Evolutionary conservation across 2,888 invertebrate genomes (phyloP).

Genomic region (Zhuqinia jingwanae): DNA sequence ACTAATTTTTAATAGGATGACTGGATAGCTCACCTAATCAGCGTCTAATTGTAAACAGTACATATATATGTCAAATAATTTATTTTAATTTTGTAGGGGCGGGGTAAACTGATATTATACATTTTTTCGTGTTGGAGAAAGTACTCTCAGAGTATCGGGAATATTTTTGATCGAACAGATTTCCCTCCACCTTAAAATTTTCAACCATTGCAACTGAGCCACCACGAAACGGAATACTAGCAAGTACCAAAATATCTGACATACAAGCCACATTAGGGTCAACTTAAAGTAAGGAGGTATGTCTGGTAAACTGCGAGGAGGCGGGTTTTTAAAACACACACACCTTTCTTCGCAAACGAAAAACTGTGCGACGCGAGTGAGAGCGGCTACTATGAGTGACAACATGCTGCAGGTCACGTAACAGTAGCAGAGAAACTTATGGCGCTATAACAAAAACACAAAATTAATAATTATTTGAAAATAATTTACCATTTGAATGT

Average conservation of each 20-base stretch:
- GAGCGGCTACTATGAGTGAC: not conserved
- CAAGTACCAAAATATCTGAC: conserved; percentile 25
- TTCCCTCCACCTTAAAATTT: not conserved
- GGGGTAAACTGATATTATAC: no score
- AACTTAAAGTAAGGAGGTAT: conserved; percentile 6
- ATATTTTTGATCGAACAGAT: not conserved
- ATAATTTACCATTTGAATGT: no score
- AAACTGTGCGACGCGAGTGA: not conserved
- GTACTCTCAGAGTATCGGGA: no score
- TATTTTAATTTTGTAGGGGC: no score
- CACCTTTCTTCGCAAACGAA: not conserved
- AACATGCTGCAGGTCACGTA: conserved; percentile 2
- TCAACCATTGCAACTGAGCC: not conserved
- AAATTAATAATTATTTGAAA: no score
- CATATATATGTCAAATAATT: no score
- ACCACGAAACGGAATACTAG: conserved; percentile 15
- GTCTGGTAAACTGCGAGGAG: not conserved
- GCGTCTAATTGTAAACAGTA: no score
- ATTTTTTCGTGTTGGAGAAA: no score
- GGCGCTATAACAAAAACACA: not conserved
- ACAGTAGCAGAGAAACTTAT: not conserved
- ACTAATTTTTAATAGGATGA: no score
- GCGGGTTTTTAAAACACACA: not conserved
- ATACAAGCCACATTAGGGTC: conserved; percentile 25
- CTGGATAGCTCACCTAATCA: no score